phyloP scores from a whole-genome alignment of 2,888 invertebrate genomes.

The Parnassius apollo region DNA sequence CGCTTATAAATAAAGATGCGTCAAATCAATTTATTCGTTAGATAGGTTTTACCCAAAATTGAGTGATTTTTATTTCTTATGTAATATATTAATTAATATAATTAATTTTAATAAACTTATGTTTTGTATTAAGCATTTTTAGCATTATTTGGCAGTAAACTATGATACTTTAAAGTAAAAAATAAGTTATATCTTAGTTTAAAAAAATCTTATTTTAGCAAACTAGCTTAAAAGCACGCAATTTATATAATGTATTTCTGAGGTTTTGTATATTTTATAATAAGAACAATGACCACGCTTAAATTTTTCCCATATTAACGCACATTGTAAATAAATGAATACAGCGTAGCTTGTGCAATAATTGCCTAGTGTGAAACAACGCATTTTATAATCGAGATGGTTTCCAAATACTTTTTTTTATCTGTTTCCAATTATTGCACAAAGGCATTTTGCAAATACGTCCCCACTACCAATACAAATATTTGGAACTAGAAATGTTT shows the following conservation, averaged over 20 bases:
- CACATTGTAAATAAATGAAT: conserved; percentile 1
- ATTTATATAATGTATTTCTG: neutral
- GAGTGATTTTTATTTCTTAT: neutral
- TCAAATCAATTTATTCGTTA: neutral
- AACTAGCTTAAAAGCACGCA: neutral
- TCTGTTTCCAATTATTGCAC: too few species aligned
- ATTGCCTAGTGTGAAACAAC: too few species aligned
- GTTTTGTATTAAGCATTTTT: neutral
- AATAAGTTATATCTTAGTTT: neutral
- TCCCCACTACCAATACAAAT: neutral
- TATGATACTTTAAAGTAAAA: neutral
- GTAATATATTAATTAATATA: neutral
- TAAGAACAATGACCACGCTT: neutral
- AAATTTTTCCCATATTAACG: conserved; percentile 1
- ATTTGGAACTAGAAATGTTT: conserved; percentile 7
- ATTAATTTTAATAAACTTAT: neutral
- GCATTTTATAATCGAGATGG: too few species aligned
- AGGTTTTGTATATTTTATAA: neutral
- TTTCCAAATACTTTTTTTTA: too few species aligned
- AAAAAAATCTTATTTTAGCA: neutral
- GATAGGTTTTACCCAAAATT: neutral
- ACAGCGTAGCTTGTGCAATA: neutral
- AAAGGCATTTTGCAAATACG: neutral
- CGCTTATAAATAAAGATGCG: neutral
- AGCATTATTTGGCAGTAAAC: neutral